Percentiles rank a stretch among this genome's conserved stretches.
Evolutionary conservation across 2,797 vertebrate species (phyloP).

Genomic region (Rhynchonycteris naso): DNA sequence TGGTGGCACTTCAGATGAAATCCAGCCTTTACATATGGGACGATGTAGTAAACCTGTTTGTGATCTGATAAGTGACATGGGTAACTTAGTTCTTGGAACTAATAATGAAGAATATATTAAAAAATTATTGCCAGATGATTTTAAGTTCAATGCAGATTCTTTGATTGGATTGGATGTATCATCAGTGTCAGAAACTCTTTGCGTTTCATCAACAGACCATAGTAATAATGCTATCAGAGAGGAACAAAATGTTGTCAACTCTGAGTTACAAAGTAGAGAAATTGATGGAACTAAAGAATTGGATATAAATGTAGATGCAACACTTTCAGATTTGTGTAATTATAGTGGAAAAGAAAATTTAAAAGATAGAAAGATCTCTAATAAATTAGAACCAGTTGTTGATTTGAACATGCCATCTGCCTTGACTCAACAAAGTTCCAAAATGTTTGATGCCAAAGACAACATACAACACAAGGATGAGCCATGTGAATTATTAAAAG

Average conservation of each 20-base stretch:
- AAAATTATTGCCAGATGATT: slow-evolving; percentile 85
- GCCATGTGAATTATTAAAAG: slow-evolving; percentile 58
- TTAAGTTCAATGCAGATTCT: slow-evolving; percentile 82
- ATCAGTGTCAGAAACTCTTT: slow-evolving; percentile 67
- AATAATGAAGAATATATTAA: slow-evolving; percentile 86
- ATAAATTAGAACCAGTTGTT: slow-evolving; percentile 65
- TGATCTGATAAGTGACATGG: slow-evolving; percentile 94
- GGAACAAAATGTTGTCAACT: slow-evolving; percentile 54
- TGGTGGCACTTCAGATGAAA: slow-evolving; percentile 83
- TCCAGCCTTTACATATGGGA: slow-evolving; percentile 86
- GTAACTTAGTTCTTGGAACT: slow-evolving; percentile 85
- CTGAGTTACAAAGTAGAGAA: slow-evolving; percentile 63
- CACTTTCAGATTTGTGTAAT: slow-evolving; percentile 29
- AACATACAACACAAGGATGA: slow-evolving; percentile 54
- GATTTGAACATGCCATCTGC: neutral
- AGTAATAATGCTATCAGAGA: slow-evolving; percentile 31
- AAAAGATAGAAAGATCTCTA: slow-evolving; percentile 35
- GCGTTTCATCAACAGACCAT: slow-evolving; percentile 51
- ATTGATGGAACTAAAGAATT: slow-evolving; percentile 54
- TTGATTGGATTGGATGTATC: slow-evolving; percentile 87
- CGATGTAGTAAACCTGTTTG: slow-evolving; percentile 92
- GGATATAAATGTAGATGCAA: slow-evolving; percentile 78
- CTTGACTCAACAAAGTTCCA: slow-evolving; percentile 61
- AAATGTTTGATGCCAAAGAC: slow-evolving; percentile 70
- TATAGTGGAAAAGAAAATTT: slow-evolving; percentile 61